Evolutionary conservation across 2,797 vertebrate genomes (phyloP).

Genomic region (Poliocrania exsul): DNA sequence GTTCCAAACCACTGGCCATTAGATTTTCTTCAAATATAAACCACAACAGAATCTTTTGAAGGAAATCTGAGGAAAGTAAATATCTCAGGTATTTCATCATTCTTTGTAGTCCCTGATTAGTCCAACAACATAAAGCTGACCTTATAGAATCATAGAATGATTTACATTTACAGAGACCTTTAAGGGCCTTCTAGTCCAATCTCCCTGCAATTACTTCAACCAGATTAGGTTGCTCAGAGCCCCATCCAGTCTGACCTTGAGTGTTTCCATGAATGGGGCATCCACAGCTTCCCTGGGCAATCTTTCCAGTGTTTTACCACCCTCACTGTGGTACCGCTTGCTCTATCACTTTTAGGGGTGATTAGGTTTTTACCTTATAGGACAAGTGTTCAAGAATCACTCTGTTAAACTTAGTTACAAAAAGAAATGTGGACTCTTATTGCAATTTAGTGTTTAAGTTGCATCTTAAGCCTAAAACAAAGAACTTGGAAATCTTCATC

Average conservation of each 20-base stretch:
- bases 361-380: neutral
- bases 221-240: neutral
- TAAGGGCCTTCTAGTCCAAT: neutral
- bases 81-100: neutral
- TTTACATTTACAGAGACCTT: neutral
- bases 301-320: neutral
- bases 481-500: neutral
- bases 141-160: neutral
- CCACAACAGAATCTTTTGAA: neutral
- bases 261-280: accelerated
- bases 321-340: neutral
- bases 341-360: neutral
- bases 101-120: neutral
- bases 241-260: accelerated
- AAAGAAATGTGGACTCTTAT: neutral
- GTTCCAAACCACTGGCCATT: neutral
- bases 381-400: neutral
- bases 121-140: neutral
- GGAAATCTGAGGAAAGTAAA: neutral
- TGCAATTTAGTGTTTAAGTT: neutral
- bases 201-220: neutral
- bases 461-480: neutral
- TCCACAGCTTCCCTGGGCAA: too few species aligned
- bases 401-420: neutral
- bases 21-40: neutral